Percentiles rank a stretch among this genome's conserved stretches.
phyloP scores from a whole-genome alignment of 2,888 invertebrate genomes.

The Drosophila formosana region DNA sequence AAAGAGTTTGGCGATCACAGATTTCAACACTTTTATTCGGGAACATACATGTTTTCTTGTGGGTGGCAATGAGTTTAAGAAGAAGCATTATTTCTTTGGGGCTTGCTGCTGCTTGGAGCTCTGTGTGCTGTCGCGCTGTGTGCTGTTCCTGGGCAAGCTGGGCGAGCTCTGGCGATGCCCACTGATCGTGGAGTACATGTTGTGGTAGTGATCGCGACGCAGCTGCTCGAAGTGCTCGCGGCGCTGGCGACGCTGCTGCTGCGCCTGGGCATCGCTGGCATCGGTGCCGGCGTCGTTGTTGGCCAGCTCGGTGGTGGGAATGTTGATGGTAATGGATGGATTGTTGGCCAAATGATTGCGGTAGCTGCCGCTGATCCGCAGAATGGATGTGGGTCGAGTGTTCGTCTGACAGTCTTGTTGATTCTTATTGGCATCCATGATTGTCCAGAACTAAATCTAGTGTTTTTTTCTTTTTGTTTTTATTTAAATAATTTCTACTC shows the following conservation, averaged over 20 bases:
- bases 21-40: neutral
- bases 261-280: slow-evolving; percentile 37
- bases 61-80: neutral
- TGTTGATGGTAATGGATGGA: slow-evolving; percentile 46
- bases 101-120: slow-evolving; percentile 5
- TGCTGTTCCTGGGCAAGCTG: neutral
- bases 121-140: slow-evolving; percentile 9
- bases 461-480: neutral
- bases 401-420: slow-evolving; percentile 8
- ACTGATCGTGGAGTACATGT: slow-evolving; percentile 42
- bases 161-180: neutral
- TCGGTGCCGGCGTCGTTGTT: slow-evolving; percentile 13
- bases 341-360: slow-evolving; percentile 24
- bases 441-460: neutral
- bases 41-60: neutral
- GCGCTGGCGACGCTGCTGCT: slow-evolving; percentile 36
- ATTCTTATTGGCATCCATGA: slow-evolving; percentile 27
- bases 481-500: neutral
- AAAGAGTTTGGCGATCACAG: no score
- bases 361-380: slow-evolving; percentile 44
- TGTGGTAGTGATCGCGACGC: slow-evolving; percentile 60
- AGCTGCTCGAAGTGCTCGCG: slow-evolving; percentile 52
- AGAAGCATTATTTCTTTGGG: neutral
- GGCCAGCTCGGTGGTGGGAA: slow-evolving; percentile 25
- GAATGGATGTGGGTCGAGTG: slow-evolving; percentile 21